phyloP scores from a whole-genome alignment of 2,113 vertebrate species.

The Hystrix brachyura region DNA sequence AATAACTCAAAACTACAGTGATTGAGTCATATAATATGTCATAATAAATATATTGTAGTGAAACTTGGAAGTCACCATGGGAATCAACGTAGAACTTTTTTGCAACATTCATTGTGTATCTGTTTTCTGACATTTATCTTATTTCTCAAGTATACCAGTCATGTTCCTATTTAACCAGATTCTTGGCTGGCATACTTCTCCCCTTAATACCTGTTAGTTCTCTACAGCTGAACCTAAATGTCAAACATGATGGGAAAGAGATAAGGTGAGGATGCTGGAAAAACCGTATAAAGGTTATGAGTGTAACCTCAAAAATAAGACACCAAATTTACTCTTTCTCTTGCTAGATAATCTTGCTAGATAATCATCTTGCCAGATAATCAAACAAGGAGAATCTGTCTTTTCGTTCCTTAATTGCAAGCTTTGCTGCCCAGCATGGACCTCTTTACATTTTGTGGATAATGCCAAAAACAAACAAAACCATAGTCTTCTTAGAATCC shows the following conservation, averaged over 20 bases:
- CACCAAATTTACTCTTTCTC: not conserved
- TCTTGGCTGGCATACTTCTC: not conserved
- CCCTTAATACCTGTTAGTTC: slow-evolving; percentile 48
- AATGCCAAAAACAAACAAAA: slow-evolving; percentile 25
- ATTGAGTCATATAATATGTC: not conserved
- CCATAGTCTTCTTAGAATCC: not conserved
- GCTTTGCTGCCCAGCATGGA: not conserved
- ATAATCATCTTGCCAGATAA: not conserved
- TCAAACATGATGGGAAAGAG: slow-evolving; percentile 44
- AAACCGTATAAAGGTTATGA: slow-evolving; percentile 29
- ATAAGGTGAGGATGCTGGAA: not conserved
- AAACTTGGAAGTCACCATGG: not conserved
- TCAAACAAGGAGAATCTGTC: not conserved
- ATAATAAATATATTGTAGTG: not conserved
- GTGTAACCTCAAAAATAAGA: slow-evolving; percentile 25
- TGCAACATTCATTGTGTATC: not conserved
- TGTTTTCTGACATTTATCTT: not conserved
- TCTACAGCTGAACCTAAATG: slow-evolving; percentile 55
- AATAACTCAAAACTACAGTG: not conserved
- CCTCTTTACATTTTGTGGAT: not conserved
- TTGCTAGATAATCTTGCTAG: not conserved
- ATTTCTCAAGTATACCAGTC: not conserved
- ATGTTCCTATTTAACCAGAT: not conserved
- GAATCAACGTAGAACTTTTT: not conserved
- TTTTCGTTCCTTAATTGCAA: not conserved